Evolutionary conservation across 2,888 invertebrate species (phyloP).

Genomic region (Chymomyza amoena): DNA sequence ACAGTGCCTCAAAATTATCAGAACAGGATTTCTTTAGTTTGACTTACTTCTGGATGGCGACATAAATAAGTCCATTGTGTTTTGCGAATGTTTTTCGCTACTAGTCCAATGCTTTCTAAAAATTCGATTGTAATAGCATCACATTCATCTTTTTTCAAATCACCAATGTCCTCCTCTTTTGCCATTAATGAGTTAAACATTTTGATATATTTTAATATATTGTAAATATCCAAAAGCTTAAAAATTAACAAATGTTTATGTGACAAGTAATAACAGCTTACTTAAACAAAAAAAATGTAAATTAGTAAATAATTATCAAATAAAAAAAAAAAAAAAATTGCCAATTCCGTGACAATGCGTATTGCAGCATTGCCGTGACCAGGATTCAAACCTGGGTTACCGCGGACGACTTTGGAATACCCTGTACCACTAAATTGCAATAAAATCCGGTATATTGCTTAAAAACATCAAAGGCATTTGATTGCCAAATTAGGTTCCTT

Average conservation of each 20-base stretch:
- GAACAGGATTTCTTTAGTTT: neutral
- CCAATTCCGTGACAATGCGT: slow-evolving; percentile 69
- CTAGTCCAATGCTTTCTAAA: slow-evolving; percentile 30
- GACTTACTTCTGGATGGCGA: slow-evolving; percentile 43
- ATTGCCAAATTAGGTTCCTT: too few relatives aligned
- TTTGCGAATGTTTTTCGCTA: slow-evolving; percentile 43
- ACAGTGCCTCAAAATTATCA: too few relatives aligned
- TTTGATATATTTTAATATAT: too few relatives aligned
- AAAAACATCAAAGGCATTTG: too few relatives aligned
- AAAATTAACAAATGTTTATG: too few relatives aligned
- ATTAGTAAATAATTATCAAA: neutral
- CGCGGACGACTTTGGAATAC: too few relatives aligned
- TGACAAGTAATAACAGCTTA: too few relatives aligned
- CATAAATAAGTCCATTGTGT: slow-evolving; percentile 48
- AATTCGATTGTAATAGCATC: slow-evolving; percentile 14
- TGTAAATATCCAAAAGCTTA: too few relatives aligned
- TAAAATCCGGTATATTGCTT: too few relatives aligned
- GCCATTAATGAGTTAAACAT: too few relatives aligned
- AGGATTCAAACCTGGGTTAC: slow-evolving; percentile 79
- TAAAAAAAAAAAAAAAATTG: slow-evolving; percentile 13
- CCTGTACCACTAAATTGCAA: too few relatives aligned
- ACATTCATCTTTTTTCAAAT: neutral
- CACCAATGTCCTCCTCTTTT: neutral
- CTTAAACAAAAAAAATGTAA: too few relatives aligned
- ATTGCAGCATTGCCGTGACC: slow-evolving; percentile 65